These are phyloP conservation scores for Calephelis virginiensis DNA, from an alignment of 1,140 invertebrate species.

Conservation along the genomic window DNA sequence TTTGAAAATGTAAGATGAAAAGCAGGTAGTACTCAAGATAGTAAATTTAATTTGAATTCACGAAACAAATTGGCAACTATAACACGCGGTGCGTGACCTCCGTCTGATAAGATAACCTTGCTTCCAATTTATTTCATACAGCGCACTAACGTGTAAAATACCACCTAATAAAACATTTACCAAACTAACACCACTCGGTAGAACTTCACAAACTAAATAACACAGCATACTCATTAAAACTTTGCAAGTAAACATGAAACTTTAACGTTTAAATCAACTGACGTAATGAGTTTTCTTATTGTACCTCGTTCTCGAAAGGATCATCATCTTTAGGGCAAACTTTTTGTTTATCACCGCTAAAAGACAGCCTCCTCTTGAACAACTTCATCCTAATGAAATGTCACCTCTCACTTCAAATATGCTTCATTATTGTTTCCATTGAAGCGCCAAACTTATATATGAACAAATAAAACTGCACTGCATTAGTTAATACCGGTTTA, in stretches of 20 bases:
- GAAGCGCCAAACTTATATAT: background rate
- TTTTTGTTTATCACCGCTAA: conserved; percentile 72
- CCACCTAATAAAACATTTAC: conserved; percentile 46
- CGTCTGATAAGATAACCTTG: conserved; percentile 75
- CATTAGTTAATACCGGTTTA: background rate
- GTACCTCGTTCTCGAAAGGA: conserved; percentile 69
- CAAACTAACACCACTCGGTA: conserved; percentile 31
- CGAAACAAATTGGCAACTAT: conserved; percentile 24
- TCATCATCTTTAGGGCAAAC: conserved; percentile 55
- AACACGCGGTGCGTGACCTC: conserved; percentile 40
- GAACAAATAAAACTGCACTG: conserved; percentile 13
- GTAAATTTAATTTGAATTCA: conserved; percentile 25
- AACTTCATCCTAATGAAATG: conserved; percentile 65
- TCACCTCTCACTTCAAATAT: conserved; percentile 43
- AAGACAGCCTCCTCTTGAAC: conserved; percentile 74
- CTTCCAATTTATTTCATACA: conserved; percentile 67
- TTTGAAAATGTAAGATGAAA: background rate
- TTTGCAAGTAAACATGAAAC: background rate
- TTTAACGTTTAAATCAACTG: background rate
- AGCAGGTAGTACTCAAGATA: conserved; percentile 19
- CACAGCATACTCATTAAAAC: background rate
- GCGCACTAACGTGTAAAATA: conserved; percentile 34
- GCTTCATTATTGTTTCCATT: conserved; percentile 43
- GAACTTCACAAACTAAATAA: conserved; percentile 1
- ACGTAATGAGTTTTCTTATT: background rate